Percentiles rank a stretch among this genome's conserved stretches.
These are phyloP conservation scores for Trinorchestia longiramus DNA, from an alignment of 1,140 invertebrate genomes.

Conservation along the genomic window DNA sequence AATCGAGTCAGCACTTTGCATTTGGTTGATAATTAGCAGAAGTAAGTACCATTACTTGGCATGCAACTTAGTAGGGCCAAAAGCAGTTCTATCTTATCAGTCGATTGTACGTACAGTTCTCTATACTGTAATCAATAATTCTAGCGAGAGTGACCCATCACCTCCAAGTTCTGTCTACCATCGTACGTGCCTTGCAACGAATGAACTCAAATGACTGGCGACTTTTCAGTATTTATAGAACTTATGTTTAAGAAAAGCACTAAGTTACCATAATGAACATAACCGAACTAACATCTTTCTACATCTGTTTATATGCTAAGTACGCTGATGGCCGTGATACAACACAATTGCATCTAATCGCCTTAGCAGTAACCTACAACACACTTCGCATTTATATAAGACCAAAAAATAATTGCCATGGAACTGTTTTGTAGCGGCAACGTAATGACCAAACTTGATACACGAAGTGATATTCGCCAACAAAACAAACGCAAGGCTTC, in stretches of 20 bases:
- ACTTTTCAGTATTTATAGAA: neutral
- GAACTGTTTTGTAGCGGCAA: neutral
- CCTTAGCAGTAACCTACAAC: neutral
- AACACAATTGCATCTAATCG: neutral
- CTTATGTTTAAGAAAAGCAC: neutral
- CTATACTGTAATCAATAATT: too few species aligned
- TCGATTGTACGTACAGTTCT: neutral
- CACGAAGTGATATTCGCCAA: neutral
- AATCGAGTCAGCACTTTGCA: neutral
- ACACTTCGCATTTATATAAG: neutral
- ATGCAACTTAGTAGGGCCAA: neutral
- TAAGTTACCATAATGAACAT: neutral
- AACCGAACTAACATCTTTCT: neutral
- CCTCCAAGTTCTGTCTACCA: too few species aligned
- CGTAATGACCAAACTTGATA: neutral
- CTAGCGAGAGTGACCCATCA: too few species aligned
- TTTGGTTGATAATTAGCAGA: neutral
- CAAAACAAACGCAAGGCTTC: neutral
- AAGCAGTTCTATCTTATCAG: neutral
- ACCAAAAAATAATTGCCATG: neutral
- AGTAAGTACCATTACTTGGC: neutral
- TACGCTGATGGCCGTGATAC: neutral
- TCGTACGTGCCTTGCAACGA: too few species aligned
- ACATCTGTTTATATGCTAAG: neutral
- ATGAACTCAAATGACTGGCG: neutral